Base-by-base conservation (phyloP, 1,140 invertebrate genomes). In the Chironomus tepperi region DNA sequence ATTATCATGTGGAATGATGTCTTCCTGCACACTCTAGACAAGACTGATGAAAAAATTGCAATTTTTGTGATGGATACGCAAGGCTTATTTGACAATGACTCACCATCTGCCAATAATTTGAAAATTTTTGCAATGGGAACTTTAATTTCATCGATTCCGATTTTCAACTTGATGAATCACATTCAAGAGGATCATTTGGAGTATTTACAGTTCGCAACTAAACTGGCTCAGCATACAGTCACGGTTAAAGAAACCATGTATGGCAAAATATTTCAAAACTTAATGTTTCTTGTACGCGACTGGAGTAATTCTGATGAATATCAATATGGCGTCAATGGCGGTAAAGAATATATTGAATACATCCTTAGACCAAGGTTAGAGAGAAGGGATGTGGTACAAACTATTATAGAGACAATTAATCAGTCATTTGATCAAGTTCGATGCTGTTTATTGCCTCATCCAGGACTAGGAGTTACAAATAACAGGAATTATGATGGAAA, bases 201-300 rank as follows among this genome's bases (percentile, higher is more conserved):
- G 78, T 87, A 89, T 82, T 81, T 90, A 73, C 88, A 89, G 76
- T 79, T 91, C 9, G 91, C 91, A 78, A 89, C 89, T 16, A 90
- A 91, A 80, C 92, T n/a, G n/a, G 91, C 83, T 90, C 89, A 10
- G 80, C 79, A 92, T 73, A 90, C 90, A n/a, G n/a, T n/a, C n/a
- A n/a, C n/a, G n/a, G n/a, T n/a, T n/a, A n/a, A n/a, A 16, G 78
- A 90, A 42, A 87, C n/a, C n/a, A n/a, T n/a, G 15, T n/a, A n/a
- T 57, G 47, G 47, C 12, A 57, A 57, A 57, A 1, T 12, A 5
- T 57, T 57, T 57, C 47, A 57, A 57, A 57, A 57, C 15, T 57
- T 57, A n/a, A 57, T 57, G 7, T 57, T 57, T 57, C n/a, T 57
- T 1, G n/a, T 57, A 15, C 9, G 47, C 1, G 47, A 57, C n/a